Conservation (phyloP, 1,140 invertebrate genomes). For the Ostrea denselamellosa region DNA sequence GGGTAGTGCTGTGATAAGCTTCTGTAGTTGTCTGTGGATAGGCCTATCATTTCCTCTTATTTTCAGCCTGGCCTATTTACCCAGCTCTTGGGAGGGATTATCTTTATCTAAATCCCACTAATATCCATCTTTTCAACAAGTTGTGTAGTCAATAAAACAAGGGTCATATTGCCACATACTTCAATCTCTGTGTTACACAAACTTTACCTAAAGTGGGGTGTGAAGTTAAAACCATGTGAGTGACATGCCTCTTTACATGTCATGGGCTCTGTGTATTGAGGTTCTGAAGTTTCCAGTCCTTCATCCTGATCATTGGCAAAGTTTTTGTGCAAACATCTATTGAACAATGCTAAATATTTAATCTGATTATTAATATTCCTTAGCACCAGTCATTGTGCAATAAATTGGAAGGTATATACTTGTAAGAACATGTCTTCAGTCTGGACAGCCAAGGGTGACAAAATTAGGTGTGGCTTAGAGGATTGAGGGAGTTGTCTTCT, state of each 20-base stretch:
- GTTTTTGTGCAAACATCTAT: slow-evolving; percentile 33
- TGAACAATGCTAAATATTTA: slow-evolving; percentile 40
- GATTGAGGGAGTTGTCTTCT: background rate
- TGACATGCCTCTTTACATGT: background rate
- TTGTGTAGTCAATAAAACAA: slow-evolving; percentile 38
- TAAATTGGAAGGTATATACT: background rate
- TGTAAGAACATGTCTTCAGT: background rate
- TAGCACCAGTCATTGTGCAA: slow-evolving; percentile 23
- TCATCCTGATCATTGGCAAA: slow-evolving; percentile 8
- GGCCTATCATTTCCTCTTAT: slow-evolving; percentile 31
- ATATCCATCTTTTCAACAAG: slow-evolving; percentile 39
- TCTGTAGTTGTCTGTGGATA: slow-evolving; percentile 19
- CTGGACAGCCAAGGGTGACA: background rate
- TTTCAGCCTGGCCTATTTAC: slow-evolving; percentile 30
- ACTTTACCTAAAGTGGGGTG: slow-evolving; percentile 2
- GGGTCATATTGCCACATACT: slow-evolving; percentile 39
- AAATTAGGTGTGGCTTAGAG: slow-evolving; percentile 21
- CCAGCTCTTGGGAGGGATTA: slow-evolving; percentile 22
- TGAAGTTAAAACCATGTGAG: slow-evolving; percentile 24
- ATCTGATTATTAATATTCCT: slow-evolving; percentile 31
- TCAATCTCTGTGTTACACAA: slow-evolving; percentile 37
- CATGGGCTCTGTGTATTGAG: slow-evolving; percentile 1
- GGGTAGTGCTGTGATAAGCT: slow-evolving; percentile 36
- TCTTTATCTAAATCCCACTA: slow-evolving; percentile 30
- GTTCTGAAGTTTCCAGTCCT: slow-evolving; percentile 9